phyloP scores from a whole-genome alignment of 2,113 vertebrate genomes.

The Apteryx owenii region DNA sequence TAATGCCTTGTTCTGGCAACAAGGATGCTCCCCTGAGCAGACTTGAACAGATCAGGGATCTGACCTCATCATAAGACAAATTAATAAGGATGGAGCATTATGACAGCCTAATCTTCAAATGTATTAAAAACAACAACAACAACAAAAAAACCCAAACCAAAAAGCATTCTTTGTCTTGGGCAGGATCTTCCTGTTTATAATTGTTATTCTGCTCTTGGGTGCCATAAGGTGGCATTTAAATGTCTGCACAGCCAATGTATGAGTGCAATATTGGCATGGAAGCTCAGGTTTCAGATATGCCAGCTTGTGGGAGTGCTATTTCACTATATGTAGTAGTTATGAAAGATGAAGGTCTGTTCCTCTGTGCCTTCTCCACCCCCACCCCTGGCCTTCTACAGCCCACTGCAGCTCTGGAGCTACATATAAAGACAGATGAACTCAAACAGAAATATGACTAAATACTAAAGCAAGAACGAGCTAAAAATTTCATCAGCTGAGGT shows the following conservation, averaged over 20 bases:
- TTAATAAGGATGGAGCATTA: not conserved
- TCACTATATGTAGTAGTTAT: not conserved
- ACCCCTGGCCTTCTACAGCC: not conserved
- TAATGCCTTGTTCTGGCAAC: conserved; percentile 4
- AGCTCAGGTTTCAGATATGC: not conserved
- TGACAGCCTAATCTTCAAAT: not conserved
- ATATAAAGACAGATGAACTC: not conserved
- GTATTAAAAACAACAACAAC: not conserved
- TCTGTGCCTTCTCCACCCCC: not conserved
- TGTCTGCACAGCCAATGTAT: not conserved
- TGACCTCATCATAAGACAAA: not conserved
- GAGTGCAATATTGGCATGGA: not conserved
- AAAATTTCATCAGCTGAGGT: not conserved
- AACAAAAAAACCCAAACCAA: too few relatives aligned
- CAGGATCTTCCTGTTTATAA: not conserved
- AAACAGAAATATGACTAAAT: not conserved
- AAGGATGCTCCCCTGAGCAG: not conserved
- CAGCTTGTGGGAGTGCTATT: not conserved
- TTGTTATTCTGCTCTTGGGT: not conserved
- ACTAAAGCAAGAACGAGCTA: not conserved
- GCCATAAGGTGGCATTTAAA: not conserved
- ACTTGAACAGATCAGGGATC: conserved; percentile 23
- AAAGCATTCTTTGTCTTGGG: not conserved
- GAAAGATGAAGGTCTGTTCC: not conserved
- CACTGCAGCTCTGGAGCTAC: rapidly evolving